These are phyloP conservation scores for Diorhabda sublineata DNA, from an alignment of 1,140 invertebrate species.

Conservation along the genomic window DNA sequence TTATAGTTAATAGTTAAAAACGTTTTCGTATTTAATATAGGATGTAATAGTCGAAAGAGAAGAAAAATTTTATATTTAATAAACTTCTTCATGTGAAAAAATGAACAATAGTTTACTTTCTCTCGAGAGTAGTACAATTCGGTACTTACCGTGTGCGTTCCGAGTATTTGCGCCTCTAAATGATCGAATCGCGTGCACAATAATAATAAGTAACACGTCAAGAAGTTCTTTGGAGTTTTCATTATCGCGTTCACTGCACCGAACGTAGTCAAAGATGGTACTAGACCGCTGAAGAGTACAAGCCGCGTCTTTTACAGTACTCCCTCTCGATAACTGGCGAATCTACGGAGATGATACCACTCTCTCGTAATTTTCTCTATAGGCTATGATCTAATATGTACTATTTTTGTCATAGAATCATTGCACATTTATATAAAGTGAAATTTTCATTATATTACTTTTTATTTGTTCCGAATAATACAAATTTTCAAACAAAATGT, in stretches of 20 bases:
- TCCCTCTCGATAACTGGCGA: constrained; percentile 1
- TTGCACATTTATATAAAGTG: too few species aligned
- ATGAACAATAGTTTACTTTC: neutral
- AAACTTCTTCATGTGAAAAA: neutral
- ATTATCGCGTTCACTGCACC: constrained; percentile 7
- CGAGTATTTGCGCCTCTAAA: constrained; percentile 8
- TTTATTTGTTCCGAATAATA: too few species aligned
- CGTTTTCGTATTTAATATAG: neutral
- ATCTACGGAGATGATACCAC: constrained; percentile 10
- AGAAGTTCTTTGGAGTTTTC: constrained; percentile 6
- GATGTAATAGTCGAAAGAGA: neutral
- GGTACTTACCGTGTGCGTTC: constrained; percentile 9
- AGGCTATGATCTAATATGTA: too few species aligned
- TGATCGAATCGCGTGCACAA: neutral
- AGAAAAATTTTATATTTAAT: neutral
- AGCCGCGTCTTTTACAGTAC: constrained; percentile 6
- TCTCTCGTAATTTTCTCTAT: neutral
- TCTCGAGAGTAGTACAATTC: neutral
- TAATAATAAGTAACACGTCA: constrained; percentile 6
- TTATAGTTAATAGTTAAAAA: neutral
- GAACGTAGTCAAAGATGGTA: constrained; percentile 6
- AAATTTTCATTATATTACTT: too few species aligned
- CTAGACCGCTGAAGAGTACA: neutral
- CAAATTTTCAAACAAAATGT: too few species aligned
- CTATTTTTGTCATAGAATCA: too few species aligned